Evolutionary conservation across 2,113 vertebrate species (phyloP), one percentile per base, ranked within the genome.

Genomic region (Ursus arctos): DNA sequence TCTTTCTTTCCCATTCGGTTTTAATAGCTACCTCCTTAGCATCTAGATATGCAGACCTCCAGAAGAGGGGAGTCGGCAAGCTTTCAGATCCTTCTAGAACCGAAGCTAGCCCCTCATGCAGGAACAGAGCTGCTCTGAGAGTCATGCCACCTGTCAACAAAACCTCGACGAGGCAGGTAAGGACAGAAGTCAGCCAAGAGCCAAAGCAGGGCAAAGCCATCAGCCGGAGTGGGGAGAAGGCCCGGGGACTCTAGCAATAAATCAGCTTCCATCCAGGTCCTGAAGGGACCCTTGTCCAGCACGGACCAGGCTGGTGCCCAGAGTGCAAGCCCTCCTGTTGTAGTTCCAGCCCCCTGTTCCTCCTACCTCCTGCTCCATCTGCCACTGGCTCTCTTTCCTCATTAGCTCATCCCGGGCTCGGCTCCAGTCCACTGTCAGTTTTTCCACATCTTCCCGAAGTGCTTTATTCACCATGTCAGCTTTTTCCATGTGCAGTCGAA

Each of bases 341-440:
- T 40, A 57, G 6, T 21, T 6, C 61, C 53, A 21, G 33, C 14
- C 49, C 74, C 8, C 24, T 63, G 4, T 11, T 79, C 55, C 10
- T 36, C 98, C 97, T 98, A 99, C 98, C 98, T 99, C 98, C 61
- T 98, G 98, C 59, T 99, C 99, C 79, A 91, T 98, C 90, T 86
- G 98, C 99, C 99, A 99, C 31, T 99, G 99, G 1, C 97, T 98
- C 95, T 99, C 99, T 95, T 98, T 99, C 81, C 98, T 97, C 88
- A 99, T 98, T 72, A 99, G 98, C 98, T 99, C 99, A 72, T 99
- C 98, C 74, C 98, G 98, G 8, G 99, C 99, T 96, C 88, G 99
- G 63, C 98, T 99, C 99, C 99, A 99, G 98, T 99, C 99, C 12
- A 97, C 98, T 0, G 98, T 99, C 97, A 99, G 97, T 86, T 99